Conservation (phyloP, 2,888 invertebrate species). For the Amphimallon solstitiale region DNA sequence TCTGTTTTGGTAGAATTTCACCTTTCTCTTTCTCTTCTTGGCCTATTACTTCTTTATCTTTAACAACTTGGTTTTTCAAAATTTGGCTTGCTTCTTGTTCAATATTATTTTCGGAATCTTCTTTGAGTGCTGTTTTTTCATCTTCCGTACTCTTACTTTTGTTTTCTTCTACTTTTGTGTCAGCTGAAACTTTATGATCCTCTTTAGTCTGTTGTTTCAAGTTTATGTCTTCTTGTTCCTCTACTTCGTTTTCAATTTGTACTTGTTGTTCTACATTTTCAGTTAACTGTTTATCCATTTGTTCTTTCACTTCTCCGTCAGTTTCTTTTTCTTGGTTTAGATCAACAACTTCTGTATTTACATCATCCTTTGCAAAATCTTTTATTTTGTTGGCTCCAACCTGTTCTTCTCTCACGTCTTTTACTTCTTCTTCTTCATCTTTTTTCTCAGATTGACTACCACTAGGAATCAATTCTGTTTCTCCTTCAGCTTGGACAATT, state of each 20-base stretch:
- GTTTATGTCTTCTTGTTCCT: no score
- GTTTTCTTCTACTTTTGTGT: no score
- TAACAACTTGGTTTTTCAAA: background rate
- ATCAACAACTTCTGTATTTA: no score
- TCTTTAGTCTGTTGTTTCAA: no score
- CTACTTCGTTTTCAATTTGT: no score
- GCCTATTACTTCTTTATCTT: slow-evolving; percentile 26
- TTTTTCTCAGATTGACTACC: slow-evolving; percentile 21
- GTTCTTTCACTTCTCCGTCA: slow-evolving; percentile 40
- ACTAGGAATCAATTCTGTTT: slow-evolving; percentile 26
- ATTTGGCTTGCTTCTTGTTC: no score
- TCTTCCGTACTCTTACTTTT: no score
- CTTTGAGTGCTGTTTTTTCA: no score
- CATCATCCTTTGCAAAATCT: background rate
- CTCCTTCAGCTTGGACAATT: slow-evolving; percentile 15
- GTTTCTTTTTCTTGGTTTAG: slow-evolving; percentile 21
- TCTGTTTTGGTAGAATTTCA: no score
- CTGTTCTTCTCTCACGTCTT: slow-evolving; percentile 37
- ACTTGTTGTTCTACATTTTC: no score
- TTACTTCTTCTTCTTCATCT: slow-evolving; percentile 40
- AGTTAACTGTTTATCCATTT: slow-evolving; percentile 30
- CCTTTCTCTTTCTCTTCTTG: slow-evolving; percentile 38
- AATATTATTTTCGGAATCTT: no score
- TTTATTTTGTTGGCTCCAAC: slow-evolving; percentile 35
- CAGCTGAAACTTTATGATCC: no score